Evolutionary conservation across 1,140 invertebrate genomes (phyloP).

Genomic region (Nephila pilipes): DNA sequence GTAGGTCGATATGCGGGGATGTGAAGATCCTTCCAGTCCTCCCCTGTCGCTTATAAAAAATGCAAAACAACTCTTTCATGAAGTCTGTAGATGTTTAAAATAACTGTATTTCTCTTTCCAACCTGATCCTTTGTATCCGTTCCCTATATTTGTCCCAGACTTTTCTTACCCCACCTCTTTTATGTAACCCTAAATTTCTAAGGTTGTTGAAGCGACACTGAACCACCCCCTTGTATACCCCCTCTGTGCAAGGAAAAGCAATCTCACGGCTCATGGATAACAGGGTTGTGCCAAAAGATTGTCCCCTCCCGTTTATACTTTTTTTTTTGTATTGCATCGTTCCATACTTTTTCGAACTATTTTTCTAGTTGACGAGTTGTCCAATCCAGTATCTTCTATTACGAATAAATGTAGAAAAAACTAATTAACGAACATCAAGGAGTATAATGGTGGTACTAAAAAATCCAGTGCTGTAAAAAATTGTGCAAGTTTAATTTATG

Average conservation of each 20-base stretch:
- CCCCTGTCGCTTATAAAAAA: background rate
- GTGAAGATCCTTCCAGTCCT: background rate
- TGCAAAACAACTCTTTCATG: background rate
- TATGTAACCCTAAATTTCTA: constrained; percentile 34
- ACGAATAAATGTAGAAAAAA: background rate
- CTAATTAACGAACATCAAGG: background rate
- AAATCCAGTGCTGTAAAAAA: background rate
- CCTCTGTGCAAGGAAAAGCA: background rate
- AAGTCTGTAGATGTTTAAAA: background rate
- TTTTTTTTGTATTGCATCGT: background rate
- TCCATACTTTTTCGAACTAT: background rate
- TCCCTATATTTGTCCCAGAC: background rate
- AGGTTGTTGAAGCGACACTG: background rate
- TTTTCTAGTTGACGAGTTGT: background rate
- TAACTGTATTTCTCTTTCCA: background rate
- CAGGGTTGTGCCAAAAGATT: constrained; percentile 22
- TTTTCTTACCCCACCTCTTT: background rate
- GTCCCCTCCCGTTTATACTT: background rate
- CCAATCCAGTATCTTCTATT: background rate
- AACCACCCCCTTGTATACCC: background rate
- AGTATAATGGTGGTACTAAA: background rate
- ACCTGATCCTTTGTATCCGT: background rate
- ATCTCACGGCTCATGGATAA: constrained; percentile 34
- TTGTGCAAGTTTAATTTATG: background rate
- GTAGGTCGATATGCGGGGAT: background rate